phyloP scores from a whole-genome alignment of 2,797 vertebrate species.

The Pangasius krempfi region DNA sequence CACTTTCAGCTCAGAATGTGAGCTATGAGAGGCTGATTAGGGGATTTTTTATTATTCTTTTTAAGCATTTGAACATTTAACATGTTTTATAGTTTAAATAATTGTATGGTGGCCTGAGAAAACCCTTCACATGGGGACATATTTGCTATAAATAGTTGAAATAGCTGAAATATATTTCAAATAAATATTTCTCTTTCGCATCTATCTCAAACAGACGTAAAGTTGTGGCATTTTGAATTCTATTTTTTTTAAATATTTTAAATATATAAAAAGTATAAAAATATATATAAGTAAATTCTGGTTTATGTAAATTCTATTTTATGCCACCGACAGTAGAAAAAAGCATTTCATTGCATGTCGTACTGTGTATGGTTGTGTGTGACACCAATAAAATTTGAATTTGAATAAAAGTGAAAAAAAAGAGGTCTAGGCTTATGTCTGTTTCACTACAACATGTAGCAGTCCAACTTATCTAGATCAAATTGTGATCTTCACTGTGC shows the following conservation, averaged over 20 bases:
- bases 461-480: neutral
- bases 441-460: neutral
- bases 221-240: neutral
- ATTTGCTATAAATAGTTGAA: neutral
- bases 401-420: neutral
- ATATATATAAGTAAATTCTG: neutral
- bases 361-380: too few relatives aligned
- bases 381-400: too few relatives aligned
- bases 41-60: neutral
- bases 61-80: neutral
- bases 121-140: neutral
- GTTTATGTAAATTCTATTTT: too few relatives aligned
- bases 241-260: neutral
- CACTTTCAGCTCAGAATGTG: neutral
- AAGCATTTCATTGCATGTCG: too few relatives aligned
- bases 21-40: neutral
- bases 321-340: too few relatives aligned
- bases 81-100: neutral
- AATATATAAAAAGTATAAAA: too few relatives aligned
- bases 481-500: neutral
- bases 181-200: neutral
- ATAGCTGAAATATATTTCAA: neutral
- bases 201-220: neutral
- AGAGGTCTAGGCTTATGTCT: neutral
- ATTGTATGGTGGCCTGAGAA: neutral